A percentile compares a stretch with the other conserved stretches of the same genome.
These are phyloP conservation scores for Centropristis striata DNA, from an alignment of 2,113 vertebrate species.

Conservation along the genomic window DNA sequence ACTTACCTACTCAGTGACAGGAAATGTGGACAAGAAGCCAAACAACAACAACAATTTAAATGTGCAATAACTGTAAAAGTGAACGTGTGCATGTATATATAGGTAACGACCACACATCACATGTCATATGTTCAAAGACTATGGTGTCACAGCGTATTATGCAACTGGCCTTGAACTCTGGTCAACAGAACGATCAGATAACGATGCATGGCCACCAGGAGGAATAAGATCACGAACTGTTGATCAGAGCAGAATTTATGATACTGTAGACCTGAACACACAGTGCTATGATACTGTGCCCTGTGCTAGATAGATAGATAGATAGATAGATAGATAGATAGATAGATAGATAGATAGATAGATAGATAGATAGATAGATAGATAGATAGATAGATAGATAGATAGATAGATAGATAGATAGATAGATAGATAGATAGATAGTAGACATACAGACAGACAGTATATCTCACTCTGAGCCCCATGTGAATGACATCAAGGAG, in stretches of 20 bases:
- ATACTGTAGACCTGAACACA: conserved; percentile 17
- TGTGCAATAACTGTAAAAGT: neutral
- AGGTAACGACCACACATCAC: neutral
- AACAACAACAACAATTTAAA: neutral
- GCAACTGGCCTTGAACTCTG: conserved; percentile 52
- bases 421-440: neutral
- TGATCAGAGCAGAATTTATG: conserved; percentile 31
- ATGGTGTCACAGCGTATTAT: conserved; percentile 47
- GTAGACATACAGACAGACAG: neutral
- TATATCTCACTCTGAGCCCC: no score
- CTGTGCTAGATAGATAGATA: neutral
- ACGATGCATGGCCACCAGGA: neutral
- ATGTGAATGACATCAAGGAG: no score
- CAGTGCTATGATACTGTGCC: neutral
- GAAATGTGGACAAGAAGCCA: neutral
- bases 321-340: neutral
- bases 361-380: neutral
- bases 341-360: neutral
- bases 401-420: neutral
- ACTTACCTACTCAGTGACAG: neutral
- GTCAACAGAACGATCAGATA: conserved; percentile 40
- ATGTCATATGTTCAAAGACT: conserved; percentile 20
- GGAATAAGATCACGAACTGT: neutral
- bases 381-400: neutral
- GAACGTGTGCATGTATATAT: neutral